Percentiles rank a stretch among this genome's conserved stretches.
These are phyloP conservation scores for Sepiola atlantica DNA, from an alignment of 2,888 invertebrate genomes.

Conservation along the genomic window DNA sequence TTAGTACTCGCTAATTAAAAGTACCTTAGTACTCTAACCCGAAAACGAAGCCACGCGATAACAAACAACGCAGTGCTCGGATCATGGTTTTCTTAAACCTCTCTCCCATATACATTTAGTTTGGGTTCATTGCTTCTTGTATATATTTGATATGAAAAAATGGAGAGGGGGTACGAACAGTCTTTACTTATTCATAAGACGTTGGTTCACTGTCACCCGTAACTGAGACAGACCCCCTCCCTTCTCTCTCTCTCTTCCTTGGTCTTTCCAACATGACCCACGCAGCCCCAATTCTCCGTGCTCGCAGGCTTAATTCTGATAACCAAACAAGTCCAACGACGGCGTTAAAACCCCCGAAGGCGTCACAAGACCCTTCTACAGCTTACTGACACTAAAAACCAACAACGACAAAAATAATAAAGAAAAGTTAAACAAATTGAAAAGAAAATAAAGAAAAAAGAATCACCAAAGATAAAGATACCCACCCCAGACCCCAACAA, in stretches of 20 bases:
- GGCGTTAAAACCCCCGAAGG: background rate
- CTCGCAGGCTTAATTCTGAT: constrained; percentile 32
- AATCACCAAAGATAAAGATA: background rate
- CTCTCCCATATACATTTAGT: background rate
- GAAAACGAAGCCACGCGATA: background rate
- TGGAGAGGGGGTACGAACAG: too few relatives aligned
- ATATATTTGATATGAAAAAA: background rate
- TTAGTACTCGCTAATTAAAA: background rate
- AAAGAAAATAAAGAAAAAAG: background rate
- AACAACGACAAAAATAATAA: background rate
- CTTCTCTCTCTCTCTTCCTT: background rate
- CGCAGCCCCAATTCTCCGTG: background rate
- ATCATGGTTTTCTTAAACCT: background rate
- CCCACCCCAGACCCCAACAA: background rate
- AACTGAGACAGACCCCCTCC: too few relatives aligned
- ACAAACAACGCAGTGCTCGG: background rate
- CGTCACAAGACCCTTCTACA: background rate
- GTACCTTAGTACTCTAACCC: background rate
- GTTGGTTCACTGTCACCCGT: background rate
- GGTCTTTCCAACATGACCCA: background rate
- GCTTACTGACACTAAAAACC: background rate
- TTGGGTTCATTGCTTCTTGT: background rate
- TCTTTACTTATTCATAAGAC: too few relatives aligned
- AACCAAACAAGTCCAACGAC: background rate
- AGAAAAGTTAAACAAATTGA: background rate